Evolutionary conservation across 92 coral and sea anemone species (phyloP), one percentile per base, ranked within the genome.

Genomic region (Porites lobata): DNA sequence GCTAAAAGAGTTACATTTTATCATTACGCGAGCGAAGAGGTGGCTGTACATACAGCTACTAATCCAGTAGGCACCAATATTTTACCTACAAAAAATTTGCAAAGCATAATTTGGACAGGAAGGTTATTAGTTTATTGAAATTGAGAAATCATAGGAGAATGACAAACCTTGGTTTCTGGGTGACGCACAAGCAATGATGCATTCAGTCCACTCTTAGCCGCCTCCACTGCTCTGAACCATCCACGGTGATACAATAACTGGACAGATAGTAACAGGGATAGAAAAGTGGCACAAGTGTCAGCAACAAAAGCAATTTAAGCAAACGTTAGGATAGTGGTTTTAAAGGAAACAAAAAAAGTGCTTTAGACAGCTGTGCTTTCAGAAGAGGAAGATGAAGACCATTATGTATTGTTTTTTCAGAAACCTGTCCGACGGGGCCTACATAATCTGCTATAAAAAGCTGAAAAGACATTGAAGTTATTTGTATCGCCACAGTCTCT

Each of bases 241-340:
- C 99, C 98, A 69, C 99, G 99, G 87, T 97, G 99, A 82, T 97
- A 97, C 47, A 97, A 71, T 50, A 97, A 89, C 99, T 96, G 66
- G n/a, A 70, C n/a, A 72, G 74, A 22, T 12, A 79, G 19, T 10
- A 56, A 56, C n/a, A 50, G 50, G 19, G 73, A 72, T 52, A 59
- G 22, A 50, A 2, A 62, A 51, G 64, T 10, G 1, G 26, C 26
- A 14, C 13, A 17, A 20, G 53, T 20, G 19, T 22, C 38, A 51
- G 9, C 8, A 77, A 9, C 0, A 59, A n/a, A 75, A 9, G 38
- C 64, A 56, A 56, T 14, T 18, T 50, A 68, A 14, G 22, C 9
- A 13, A 13, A 75, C 14, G 3, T 9, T 10, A 56, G 0, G 11
- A 56, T 9, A 10, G 15, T 10, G 13, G 15, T 56, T 56, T 56